A percentile compares a stretch with the other conserved stretches of the same genome.
These are phyloP conservation scores for Linurgus olivaceus DNA, from an alignment of 2,797 vertebrate genomes.

Conservation along the genomic window DNA sequence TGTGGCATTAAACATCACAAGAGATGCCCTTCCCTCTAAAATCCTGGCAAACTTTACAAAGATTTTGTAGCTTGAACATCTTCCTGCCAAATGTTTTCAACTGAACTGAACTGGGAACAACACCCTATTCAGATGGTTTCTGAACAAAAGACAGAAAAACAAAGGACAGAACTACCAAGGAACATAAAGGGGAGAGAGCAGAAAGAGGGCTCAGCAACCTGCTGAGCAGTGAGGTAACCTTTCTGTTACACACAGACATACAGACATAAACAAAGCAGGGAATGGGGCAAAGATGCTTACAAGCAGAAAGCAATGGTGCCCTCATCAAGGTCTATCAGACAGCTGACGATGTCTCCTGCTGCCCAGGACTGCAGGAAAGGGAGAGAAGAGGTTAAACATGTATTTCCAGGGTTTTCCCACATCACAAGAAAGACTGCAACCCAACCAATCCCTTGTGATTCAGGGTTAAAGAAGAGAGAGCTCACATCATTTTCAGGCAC, in stretches of 20 bases:
- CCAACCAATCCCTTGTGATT: background rate
- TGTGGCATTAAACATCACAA: background rate
- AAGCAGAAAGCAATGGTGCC: slow-evolving; percentile 93
- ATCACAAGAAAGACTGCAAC: background rate
- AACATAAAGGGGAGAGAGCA: background rate
- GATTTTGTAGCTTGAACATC: background rate
- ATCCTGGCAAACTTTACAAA: background rate
- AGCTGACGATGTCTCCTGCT: slow-evolving; percentile 96
- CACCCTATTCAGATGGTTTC: background rate
- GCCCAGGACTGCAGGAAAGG: slow-evolving; percentile 88
- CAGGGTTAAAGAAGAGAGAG: background rate
- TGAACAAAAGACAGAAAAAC: background rate
- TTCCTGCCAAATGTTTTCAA: background rate
- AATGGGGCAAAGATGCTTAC: slow-evolving; percentile 76
- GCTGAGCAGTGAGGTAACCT: background rate
- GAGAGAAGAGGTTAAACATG: background rate
- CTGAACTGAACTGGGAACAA: background rate
- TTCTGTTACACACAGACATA: background rate
- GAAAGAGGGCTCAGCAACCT: background rate
- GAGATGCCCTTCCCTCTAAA: background rate
- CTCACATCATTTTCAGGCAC: background rate
- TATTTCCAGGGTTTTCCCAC: background rate
- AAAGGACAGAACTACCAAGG: background rate
- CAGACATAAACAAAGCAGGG: background rate
- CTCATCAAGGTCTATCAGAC: slow-evolving; percentile 93